Percentiles rank a stretch among this genome's conserved stretches.
phyloP scores from a whole-genome alignment of 2,888 invertebrate species.

The Drosophila tanythrix region DNA sequence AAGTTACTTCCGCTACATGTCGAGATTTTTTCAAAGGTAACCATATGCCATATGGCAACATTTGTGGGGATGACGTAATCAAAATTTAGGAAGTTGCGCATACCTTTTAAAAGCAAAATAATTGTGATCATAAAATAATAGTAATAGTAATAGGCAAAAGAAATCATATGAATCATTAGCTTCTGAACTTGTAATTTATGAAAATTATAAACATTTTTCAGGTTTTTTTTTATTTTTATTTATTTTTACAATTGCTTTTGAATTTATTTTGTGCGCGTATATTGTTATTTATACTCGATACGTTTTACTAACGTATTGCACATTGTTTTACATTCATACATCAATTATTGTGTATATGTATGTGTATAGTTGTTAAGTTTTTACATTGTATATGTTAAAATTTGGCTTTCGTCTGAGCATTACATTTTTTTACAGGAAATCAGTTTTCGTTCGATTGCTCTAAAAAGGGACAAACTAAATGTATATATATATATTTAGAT shows the following conservation, averaged over 20 bases:
- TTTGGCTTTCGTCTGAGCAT: slow-evolving; percentile 72
- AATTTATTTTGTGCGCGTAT: slow-evolving; percentile 51
- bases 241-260: slow-evolving; percentile 54
- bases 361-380: slow-evolving; percentile 47
- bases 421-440: slow-evolving; percentile 61
- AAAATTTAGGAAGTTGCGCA: not conserved
- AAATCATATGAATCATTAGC: not conserved
- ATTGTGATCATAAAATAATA: not conserved
- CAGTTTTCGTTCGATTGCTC: slow-evolving; percentile 43
- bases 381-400: slow-evolving; percentile 69
- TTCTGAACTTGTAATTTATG: too few species aligned
- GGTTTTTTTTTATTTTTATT: slow-evolving; percentile 23
- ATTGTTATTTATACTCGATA: slow-evolving; percentile 38
- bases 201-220: not conserved
- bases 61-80: slow-evolving; percentile 17
- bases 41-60: slow-evolving; percentile 36
- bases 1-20: slow-evolving; percentile 58
- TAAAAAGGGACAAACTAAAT: slow-evolving; percentile 63
- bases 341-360: slow-evolving; percentile 26
- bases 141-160: not conserved
- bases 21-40: slow-evolving; percentile 26
- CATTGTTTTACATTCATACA: slow-evolving; percentile 44
- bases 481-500: slow-evolving; percentile 24
- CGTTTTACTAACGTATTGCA: slow-evolving; percentile 37
- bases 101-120: not conserved